These are phyloP conservation scores for Hydrolagus colliei DNA, from an alignment of 2,797 vertebrate species.

Conservation along the genomic window DNA sequence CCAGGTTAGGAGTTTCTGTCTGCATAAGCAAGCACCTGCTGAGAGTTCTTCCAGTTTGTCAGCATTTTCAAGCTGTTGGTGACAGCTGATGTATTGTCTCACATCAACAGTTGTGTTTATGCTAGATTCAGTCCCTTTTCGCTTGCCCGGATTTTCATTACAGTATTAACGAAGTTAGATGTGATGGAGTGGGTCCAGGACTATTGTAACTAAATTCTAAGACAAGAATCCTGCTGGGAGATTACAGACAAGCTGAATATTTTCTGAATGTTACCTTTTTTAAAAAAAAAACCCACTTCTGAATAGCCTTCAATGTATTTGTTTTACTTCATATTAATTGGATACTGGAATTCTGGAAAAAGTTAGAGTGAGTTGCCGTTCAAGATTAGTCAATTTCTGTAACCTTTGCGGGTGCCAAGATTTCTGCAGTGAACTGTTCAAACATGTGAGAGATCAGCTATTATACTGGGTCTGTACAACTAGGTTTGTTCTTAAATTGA, in stretches of 20 bases:
- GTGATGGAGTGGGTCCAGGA: background rate
- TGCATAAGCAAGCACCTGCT: background rate
- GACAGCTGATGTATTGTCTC: background rate
- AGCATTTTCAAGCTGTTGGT: slow-evolving; percentile 4
- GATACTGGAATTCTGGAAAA: background rate
- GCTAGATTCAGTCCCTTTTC: background rate
- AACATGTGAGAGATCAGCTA: background rate
- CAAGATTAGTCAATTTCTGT: background rate
- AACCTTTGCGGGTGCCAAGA: background rate
- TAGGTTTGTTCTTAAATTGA: background rate
- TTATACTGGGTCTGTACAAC: background rate
- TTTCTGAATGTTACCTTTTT: background rate
- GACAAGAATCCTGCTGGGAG: background rate
- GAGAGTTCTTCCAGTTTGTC: background rate
- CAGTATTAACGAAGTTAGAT: slow-evolving; percentile 2
- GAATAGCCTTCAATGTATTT: background rate
- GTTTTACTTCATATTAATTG: background rate
- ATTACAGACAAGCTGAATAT: background rate
- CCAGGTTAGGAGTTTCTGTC: background rate
- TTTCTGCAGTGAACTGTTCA: background rate
- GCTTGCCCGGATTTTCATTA: slow-evolving; percentile 9
- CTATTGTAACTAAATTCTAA: background rate
- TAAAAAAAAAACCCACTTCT: background rate
- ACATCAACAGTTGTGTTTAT: background rate
- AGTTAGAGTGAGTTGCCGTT: too few relatives aligned